A percentile compares a stretch with the other conserved stretches of the same genome.
These are phyloP conservation scores for Choloepus didactylus DNA, from an alignment of 2,797 vertebrate species.

Conservation along the genomic window DNA sequence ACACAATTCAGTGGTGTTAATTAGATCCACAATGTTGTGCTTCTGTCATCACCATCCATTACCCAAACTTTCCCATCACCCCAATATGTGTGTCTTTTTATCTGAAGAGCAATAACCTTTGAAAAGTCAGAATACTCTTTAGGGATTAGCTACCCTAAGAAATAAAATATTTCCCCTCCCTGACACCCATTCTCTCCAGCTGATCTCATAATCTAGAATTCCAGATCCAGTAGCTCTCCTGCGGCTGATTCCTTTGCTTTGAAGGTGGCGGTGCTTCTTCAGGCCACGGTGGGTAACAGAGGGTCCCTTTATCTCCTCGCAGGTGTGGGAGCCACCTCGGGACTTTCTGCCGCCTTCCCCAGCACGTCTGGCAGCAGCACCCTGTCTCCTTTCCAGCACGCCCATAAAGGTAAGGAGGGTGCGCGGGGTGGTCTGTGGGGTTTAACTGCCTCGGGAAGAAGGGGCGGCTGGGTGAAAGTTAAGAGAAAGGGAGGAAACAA, in stretches of 20 bases:
- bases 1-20: no score
- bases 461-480: no score
- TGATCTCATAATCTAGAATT: background rate
- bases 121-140: background rate
- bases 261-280: background rate
- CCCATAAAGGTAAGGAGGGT: constrained; percentile 93
- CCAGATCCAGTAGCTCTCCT: rapidly evolving
- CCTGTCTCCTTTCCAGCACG: constrained; percentile 92
- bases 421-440: background rate
- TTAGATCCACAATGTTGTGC: no score
- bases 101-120: background rate
- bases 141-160: background rate
- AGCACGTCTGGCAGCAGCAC: constrained; percentile 93
- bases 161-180: background rate
- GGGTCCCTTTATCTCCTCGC: constrained; percentile 77
- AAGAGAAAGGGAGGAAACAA: background rate
- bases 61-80: no score
- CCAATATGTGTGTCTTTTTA: background rate
- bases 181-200: background rate
- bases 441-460: background rate
- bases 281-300: background rate
- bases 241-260: background rate
- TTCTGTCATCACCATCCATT: no score
- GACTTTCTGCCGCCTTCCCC: constrained; percentile 88
- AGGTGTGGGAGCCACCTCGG: constrained; percentile 90